A percentile compares a stretch with the other conserved stretches of the same genome.
Evolutionary conservation across 2,113 vertebrate genomes (phyloP).

Genomic region (Dolichallabes microphthalmus): DNA sequence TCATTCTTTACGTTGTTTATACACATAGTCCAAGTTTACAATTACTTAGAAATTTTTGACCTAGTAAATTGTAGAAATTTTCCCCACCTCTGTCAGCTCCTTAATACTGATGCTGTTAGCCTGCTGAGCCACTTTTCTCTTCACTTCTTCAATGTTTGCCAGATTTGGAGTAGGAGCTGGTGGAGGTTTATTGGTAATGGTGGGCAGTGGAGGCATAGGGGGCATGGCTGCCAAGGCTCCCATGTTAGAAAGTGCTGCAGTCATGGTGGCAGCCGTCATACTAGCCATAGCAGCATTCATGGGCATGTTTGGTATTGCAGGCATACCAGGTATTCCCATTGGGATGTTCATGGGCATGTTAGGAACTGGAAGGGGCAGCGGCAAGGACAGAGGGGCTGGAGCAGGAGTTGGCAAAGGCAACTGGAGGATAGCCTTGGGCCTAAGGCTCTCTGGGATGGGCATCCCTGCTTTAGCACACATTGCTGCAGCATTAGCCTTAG

Average conservation of each 20-base stretch:
- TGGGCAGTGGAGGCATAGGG: slow-evolving; percentile 74
- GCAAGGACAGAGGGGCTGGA: slow-evolving; percentile 71
- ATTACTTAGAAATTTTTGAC: background rate
- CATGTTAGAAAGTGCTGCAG: slow-evolving; percentile 77
- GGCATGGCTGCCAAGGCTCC: slow-evolving; percentile 76
- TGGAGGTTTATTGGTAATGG: slow-evolving; percentile 78
- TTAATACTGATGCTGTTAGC: slow-evolving; percentile 93
- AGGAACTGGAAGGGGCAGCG: slow-evolving; percentile 71
- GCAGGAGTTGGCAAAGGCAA: slow-evolving; percentile 75
- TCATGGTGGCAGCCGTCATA: slow-evolving; percentile 80
- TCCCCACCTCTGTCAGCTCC: slow-evolving; percentile 92
- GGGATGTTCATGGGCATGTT: slow-evolving; percentile 68
- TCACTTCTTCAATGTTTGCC: slow-evolving; percentile 79
- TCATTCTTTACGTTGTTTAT: background rate
- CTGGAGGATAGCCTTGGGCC: slow-evolving; percentile 86
- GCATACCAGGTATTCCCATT: slow-evolving; percentile 64
- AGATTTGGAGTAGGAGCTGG: slow-evolving; percentile 71
- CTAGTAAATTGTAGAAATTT: background rate
- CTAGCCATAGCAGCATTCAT: slow-evolving; percentile 78
- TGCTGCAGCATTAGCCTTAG: slow-evolving; percentile 97
- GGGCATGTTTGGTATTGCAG: slow-evolving; percentile 74
- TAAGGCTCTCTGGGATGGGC: slow-evolving; percentile 91
- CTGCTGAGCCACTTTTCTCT: slow-evolving; percentile 89
- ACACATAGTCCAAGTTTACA: background rate
- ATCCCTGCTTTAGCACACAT: slow-evolving; percentile 99